Evolutionary conservation across 2,797 vertebrate species (phyloP), one percentile per base, ranked within the genome.

Genomic region (Sebastes reedi): DNA sequence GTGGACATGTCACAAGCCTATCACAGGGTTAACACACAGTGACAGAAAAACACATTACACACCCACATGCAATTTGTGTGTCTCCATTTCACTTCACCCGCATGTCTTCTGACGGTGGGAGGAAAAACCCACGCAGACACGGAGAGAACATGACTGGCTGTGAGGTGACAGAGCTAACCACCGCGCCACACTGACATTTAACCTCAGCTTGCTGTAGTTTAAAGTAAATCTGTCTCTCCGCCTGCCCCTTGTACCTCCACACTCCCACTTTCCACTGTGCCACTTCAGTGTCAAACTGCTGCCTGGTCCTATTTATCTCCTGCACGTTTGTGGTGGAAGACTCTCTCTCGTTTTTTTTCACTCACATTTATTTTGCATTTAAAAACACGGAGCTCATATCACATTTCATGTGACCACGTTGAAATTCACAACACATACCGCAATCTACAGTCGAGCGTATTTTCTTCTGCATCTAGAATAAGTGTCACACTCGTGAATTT

Each of bases 11-110:
- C 79, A 79, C 36, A 61, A 3, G 52, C 70, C 72, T 7, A 39
- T 89, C 85, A 81, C 78, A 27, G 24, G 10, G 46, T 22, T 77
- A 81, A 86, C 77, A 22, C 72, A 72, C 64, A 67, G 59, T 25
- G 61, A 84, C 74, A 82, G 39, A 73, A 52, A 78, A 76, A 84
- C 73, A 66, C 74, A 72, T 77, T 59, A 75, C 25, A 50, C 75
- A 54, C 79, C 86, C 59, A 71, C 67, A 81, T 70, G 2, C 84
- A 87, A 83, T 87, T 76, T 89, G 67, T 82, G 86, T 67, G 77
- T 72, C 83, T 87, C 80, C 50, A 58, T 83, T 84, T 86, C 79
- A 82, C 66, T 88, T 87, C 72, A 75, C 60, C 79, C 36, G 61
- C 22, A 20, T 76, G 85, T 34, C 73, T 70, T 34, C 60, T 73